phyloP scores from a whole-genome alignment of 2,888 invertebrate species.

The Hirtodrosophila trivittata region DNA sequence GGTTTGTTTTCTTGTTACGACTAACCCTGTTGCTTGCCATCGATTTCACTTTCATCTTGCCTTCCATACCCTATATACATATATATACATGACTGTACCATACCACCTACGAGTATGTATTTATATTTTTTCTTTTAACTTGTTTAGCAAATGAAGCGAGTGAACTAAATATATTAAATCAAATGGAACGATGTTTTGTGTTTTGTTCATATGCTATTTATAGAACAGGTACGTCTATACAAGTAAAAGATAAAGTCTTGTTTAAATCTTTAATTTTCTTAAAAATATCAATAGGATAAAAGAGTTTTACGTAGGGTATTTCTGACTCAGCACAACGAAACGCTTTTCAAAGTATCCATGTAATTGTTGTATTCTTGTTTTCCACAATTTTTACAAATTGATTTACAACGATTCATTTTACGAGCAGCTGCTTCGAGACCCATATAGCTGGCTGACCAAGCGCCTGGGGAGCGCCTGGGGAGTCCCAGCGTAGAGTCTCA shows the following conservation, averaged over 20 bases:
- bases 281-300: too few relatives aligned
- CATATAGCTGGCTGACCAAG: slow-evolving; percentile 34
- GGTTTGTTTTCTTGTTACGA: slow-evolving; percentile 30
- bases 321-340: slow-evolving; percentile 8
- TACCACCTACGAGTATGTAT: slow-evolving; percentile 6
- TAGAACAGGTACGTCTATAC: too few relatives aligned
- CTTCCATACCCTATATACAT: slow-evolving; percentile 35
- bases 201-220: slow-evolving; percentile 12
- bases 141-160: slow-evolving; percentile 27
- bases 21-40: slow-evolving; percentile 45
- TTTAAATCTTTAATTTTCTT: too few relatives aligned
- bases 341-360: slow-evolving; percentile 42
- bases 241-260: too few relatives aligned
- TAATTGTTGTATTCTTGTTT: slow-evolving; percentile 60
- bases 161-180: too few relatives aligned
- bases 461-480: slow-evolving; percentile 13
- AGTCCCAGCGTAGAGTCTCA: slow-evolving; percentile 41
- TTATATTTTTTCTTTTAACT: slow-evolving; percentile 30
- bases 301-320: slow-evolving; percentile 21
- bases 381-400: slow-evolving; percentile 60
- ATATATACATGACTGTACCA: slow-evolving; percentile 11
- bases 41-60: slow-evolving; percentile 51
- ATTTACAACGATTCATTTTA: slow-evolving; percentile 69
- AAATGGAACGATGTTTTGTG: too few relatives aligned
- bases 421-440: slow-evolving; percentile 55